Evolutionary conservation across 2,113 vertebrate species (phyloP), one percentile per base, ranked within the genome.

Genomic region (Rafetus swinhoei): DNA sequence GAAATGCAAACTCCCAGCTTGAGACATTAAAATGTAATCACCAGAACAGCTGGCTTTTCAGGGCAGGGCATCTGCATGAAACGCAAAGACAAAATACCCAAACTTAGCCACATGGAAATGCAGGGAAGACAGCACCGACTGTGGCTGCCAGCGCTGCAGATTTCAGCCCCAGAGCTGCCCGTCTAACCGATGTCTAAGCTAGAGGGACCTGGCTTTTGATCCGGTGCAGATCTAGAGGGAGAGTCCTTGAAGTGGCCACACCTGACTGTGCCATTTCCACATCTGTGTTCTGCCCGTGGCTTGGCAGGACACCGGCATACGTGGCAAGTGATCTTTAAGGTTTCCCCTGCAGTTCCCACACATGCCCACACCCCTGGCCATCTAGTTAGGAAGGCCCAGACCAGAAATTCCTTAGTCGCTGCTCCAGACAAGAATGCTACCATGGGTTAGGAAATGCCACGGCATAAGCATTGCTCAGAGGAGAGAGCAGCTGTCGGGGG

Each of bases 1-100:
- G 32, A 81, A 55, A 50, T 35, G 6, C 77, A 52, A 85, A 76
- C 90, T 92, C 86, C 76, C 82, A 81, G 82, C 86, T 84, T 92
- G 91, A 92, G 62, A 81, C 76, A 84, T 92, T 88, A 88, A 84
- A 92, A 88, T 85, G 82, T 88, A 85, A 88, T 92, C 91, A 88
- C 76, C 9, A 45, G 85, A 84, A 88, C 82, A 88, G 91, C 86
- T 88, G 86, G 81, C 81, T 87, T 79, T 92, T 53, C 52, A 83
- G 57, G 50, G 59, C 53, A 29, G 77, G 25, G 27, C 86, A 53
- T 52, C 82, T 53, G 4, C 74, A 72, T 45, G 27, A 65, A 76
- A 88, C 6, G 22, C 81, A 65, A 52, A 59, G 22, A 25, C n/a
- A 72, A 87, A 89, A 53, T 25, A 62, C 39, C 13, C 0, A 2